Conservation (phyloP, 2,888 invertebrate species). For the Sericinus montela region DNA sequence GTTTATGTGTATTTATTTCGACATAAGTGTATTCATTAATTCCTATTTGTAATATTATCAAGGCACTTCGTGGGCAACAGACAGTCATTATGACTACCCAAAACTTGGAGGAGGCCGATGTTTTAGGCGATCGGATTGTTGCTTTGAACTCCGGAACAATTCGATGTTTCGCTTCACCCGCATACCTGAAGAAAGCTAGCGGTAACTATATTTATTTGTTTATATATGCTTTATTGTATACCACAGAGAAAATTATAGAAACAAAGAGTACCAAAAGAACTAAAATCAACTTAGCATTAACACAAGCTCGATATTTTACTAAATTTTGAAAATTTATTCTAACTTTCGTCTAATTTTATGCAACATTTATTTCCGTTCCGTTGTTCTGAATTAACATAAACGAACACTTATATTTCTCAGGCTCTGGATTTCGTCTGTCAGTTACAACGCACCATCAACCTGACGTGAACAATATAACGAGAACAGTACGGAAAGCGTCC, state of each 20-base stretch:
- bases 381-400: too few species aligned
- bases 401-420: background rate
- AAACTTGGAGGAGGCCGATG: constrained; percentile 37
- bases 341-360: too few species aligned
- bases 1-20: too few species aligned
- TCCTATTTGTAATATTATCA: constrained; percentile 10
- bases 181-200: constrained; percentile 85
- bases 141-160: constrained; percentile 91
- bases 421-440: constrained; percentile 7
- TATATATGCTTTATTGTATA: too few species aligned
- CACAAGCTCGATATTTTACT: too few species aligned
- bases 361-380: too few species aligned
- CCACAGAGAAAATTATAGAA: too few species aligned
- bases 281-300: too few species aligned
- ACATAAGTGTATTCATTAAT: too few species aligned
- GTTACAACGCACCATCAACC: constrained; percentile 6
- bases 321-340: too few species aligned
- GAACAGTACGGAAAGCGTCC: background rate
- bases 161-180: constrained; percentile 82
- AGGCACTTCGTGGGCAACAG: constrained; percentile 31
- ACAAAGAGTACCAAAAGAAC: too few species aligned
- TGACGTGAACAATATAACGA: constrained; percentile 1
- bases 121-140: constrained; percentile 73
- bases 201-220: constrained; percentile 11
- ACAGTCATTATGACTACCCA: constrained; percentile 77